Base-by-base conservation (phyloP, 2,888 invertebrate species). In the Drosophila melanocephala region DNA sequence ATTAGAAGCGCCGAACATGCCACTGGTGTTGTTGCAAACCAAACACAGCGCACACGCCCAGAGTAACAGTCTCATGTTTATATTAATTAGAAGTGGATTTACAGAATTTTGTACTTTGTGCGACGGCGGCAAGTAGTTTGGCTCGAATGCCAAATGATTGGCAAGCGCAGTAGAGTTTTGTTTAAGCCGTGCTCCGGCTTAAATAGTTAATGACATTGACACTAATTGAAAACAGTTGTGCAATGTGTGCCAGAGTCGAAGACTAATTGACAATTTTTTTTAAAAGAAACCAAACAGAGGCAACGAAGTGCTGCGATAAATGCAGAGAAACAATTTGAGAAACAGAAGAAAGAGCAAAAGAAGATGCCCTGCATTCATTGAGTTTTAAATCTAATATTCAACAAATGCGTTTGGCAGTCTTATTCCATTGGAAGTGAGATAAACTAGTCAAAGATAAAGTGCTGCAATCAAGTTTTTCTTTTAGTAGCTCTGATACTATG, bases 171-270 rank as follows among this genome's bases (percentile, higher is more conserved):
- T 57, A 37, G n/a, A 53, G 71, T 90, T 90, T 90, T 88, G 72
- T 71, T 52, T 30, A 7, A 39, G 42, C 58, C 50, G 16, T 42
- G 9, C 9, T n/a, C 61, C 9, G 51, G 51, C 30, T 57, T 44
- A 51, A 51, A 56, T 53, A 42, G 37, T 16, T 26, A 47, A 22
- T 61, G 74, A 60, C 89, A 81, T 32, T 83, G 88, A 75, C 81
- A 77, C 73, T 70, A 80, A 88, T 72, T 71, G 37, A 60, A 65
- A 69, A 68, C 87, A 76, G 68, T 76, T 86, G 86, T 79, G 63
- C 60, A 86, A 81, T 64, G 62, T 56, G 28, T 35, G 50, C 16
- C 22, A 35, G 5, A 44, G 28, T 26, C 60, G 22, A 42, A 37
- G 37, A 47, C 39, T 58, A 58, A 59, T 64, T 65, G 52, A 37